Evolutionary conservation across 1,140 invertebrate species (phyloP).

Genomic region (Heliothis subflexa): DNA sequence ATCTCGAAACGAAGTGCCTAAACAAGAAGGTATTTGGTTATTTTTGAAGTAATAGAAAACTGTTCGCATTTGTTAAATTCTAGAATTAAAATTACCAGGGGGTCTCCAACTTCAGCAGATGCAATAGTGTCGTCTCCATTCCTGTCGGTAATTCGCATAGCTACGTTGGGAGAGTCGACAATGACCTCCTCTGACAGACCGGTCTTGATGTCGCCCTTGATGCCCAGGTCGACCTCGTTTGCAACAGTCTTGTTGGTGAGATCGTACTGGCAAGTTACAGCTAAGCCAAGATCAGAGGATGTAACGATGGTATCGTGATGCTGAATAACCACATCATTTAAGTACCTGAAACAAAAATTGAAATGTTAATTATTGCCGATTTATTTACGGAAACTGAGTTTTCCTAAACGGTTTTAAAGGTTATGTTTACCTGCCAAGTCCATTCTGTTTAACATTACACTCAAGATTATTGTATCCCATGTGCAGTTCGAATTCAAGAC

Average conservation of each 20-base stretch:
- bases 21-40: conserved; percentile 49
- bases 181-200: conserved; percentile 93
- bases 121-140: conserved; percentile 92
- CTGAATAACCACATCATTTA: conserved; percentile 96
- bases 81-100: conserved; percentile 85
- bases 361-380: background rate
- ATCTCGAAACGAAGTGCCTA: conserved; percentile 96
- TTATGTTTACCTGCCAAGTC: conserved; percentile 88
- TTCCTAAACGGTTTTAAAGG: background rate
- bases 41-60: conserved; percentile 21
- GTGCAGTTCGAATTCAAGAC: conserved; percentile 94
- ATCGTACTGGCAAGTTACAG: conserved; percentile 97
- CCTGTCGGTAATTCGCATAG: conserved; percentile 97
- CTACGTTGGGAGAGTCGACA: conserved; percentile 96
- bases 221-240: conserved; percentile 95
- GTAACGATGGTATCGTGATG: conserved; percentile 98
- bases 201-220: conserved; percentile 94
- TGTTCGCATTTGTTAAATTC: background rate
- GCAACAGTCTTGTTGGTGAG: conserved; percentile 97
- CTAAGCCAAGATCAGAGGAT: conserved; percentile 96
- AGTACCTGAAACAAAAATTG: conserved; percentile 85
- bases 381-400: background rate
- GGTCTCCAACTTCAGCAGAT: conserved; percentile 96
- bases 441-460: conserved; percentile 95
- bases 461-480: conserved; percentile 97